Percentiles rank a stretch among this genome's conserved stretches.
phyloP scores from a whole-genome alignment of 2,113 vertebrate species.

The Fulica atra region DNA sequence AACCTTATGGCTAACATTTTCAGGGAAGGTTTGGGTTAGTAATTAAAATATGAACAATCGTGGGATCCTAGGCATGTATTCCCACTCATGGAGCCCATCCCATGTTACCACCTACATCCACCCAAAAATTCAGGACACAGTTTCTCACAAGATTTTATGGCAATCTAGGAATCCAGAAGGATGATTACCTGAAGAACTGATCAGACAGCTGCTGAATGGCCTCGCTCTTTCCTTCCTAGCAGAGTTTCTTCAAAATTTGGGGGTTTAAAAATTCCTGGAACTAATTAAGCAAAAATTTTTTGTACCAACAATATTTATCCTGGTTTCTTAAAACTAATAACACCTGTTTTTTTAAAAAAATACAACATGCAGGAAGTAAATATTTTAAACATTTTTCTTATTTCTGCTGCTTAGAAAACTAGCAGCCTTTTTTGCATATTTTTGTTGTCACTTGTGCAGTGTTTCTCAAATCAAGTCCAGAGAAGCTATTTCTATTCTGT shows the following conservation, averaged over 20 bases:
- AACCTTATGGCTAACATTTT: neutral
- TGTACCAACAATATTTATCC: neutral
- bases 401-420: neutral
- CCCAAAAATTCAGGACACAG: neutral
- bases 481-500: neutral
- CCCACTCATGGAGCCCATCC: neutral
- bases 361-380: neutral
- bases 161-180: neutral
- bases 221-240: neutral
- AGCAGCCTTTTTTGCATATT: neutral
- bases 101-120: neutral
- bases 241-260: neutral
- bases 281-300: neutral
- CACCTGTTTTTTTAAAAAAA: neutral
- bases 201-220: neutral
- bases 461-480: neutral
- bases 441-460: neutral
- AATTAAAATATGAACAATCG: neutral
- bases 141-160: neutral
- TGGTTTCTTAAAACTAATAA: neutral
- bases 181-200: neutral
- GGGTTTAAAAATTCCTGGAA: neutral
- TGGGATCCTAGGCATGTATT: neutral
- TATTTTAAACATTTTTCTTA: neutral
- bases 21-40: neutral